phyloP scores from a whole-genome alignment of 1,140 invertebrate genomes.

The Platyura marginata region DNA sequence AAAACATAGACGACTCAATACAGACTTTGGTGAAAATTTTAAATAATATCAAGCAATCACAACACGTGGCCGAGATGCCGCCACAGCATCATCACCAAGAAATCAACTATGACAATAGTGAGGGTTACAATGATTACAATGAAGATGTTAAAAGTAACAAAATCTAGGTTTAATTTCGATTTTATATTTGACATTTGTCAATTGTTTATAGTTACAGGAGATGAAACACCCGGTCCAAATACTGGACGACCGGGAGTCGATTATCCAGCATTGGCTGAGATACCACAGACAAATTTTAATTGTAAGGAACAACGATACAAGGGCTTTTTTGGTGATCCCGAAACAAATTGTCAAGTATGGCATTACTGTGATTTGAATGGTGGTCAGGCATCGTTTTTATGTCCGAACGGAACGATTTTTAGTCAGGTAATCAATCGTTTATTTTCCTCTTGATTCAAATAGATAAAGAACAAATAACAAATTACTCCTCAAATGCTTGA shows the following conservation, averaged over 20 bases:
- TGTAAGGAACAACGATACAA: conserved; percentile 74
- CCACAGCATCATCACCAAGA: conserved; percentile 18
- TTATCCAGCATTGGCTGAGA: conserved; percentile 57
- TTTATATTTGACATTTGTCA: neutral
- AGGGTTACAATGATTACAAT: no score
- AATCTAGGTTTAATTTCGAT: no score
- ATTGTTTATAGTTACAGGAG: conserved; percentile 1
- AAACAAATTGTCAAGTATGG: conserved; percentile 76
- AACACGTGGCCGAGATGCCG: conserved; percentile 22
- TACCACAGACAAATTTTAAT: conserved; percentile 60
- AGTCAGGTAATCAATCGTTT: no score
- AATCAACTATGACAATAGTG: no score
- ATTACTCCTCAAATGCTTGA: neutral
- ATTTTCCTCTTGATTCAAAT: no score
- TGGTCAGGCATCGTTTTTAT: conserved; percentile 75
- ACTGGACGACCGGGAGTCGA: conserved; percentile 56
- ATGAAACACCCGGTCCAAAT: conserved; percentile 6
- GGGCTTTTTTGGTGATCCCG: conserved; percentile 76
- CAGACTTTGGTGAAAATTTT: conserved; percentile 53
- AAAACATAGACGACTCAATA: conserved; percentile 60
- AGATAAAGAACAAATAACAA: neutral
- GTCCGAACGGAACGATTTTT: conserved; percentile 82
- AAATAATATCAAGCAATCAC: conserved; percentile 36
- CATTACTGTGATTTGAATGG: conserved; percentile 84
- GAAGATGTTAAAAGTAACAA: no score